Percentiles rank a stretch among this genome's conserved stretches.
Evolutionary conservation across 2,113 vertebrate species (phyloP).

Genomic region (Conger conger): DNA sequence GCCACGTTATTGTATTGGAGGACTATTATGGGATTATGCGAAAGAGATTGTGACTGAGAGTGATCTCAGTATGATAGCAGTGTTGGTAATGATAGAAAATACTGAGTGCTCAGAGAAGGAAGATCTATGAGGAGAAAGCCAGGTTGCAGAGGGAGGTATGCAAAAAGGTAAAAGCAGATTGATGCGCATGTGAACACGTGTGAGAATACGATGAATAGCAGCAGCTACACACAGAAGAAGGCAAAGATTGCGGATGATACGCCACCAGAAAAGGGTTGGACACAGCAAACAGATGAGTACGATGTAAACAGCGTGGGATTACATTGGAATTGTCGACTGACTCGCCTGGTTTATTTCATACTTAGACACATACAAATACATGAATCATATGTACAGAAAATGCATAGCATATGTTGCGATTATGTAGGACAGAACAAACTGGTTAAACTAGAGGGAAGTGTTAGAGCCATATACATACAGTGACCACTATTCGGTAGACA

Average conservation of each 20-base stretch:
- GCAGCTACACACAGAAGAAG: not conserved
- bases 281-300: not conserved
- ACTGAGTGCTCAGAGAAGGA: not conserved
- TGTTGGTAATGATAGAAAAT: not conserved
- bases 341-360: not conserved
- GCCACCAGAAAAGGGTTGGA: not conserved
- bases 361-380: not conserved
- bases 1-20: not conserved
- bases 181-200: not conserved
- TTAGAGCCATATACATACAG: too few species aligned
- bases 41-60: not conserved
- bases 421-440: too few species aligned
- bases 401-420: not conserved
- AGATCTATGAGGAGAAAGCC: not conserved
- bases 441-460: too few species aligned
- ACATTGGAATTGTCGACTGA: not conserved
- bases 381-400: not conserved
- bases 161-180: not conserved
- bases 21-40: not conserved
- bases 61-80: not conserved
- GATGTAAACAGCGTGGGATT: not conserved
- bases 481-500: too few species aligned
- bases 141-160: not conserved
- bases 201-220: not conserved
- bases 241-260: not conserved